Conservation (phyloP, 2,113 vertebrate genomes). For the Elanoides forficatus region DNA sequence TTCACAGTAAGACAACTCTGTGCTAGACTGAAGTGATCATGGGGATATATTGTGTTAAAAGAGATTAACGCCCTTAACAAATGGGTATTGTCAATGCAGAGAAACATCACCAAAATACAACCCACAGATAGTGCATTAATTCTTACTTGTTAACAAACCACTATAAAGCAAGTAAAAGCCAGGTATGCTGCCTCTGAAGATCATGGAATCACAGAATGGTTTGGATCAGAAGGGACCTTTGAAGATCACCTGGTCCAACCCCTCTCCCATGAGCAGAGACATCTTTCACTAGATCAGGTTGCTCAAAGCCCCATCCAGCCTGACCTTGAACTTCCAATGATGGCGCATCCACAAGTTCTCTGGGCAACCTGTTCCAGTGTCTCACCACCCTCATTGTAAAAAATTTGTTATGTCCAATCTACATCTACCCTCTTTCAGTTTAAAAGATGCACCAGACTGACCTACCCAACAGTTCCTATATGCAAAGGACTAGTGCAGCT, state of each 20-base stretch:
- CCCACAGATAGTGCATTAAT: rapidly evolving
- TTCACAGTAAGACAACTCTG: rapidly evolving
- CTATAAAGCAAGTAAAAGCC: neutral
- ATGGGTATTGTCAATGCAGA: neutral
- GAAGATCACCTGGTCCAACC: neutral
- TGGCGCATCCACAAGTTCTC: neutral
- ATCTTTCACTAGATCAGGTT: too few relatives aligned
- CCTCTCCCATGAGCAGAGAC: too few relatives aligned
- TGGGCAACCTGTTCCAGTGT: neutral
- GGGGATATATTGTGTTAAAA: neutral
- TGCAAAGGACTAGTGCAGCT: neutral
- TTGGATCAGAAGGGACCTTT: neutral
- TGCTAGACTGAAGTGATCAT: neutral
- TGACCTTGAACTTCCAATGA: neutral
- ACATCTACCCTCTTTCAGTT: neutral
- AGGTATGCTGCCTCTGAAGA: neutral
- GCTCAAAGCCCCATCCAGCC: neutral
- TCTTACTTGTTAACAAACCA: neutral
- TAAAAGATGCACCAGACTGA: neutral
- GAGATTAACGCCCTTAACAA: neutral
- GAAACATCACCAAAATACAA: neutral
- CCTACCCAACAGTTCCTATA: neutral
- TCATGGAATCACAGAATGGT: neutral
- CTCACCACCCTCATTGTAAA: neutral
- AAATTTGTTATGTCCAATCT: neutral